A percentile compares a stretch with the other conserved stretches of the same genome.
phyloP scores from a whole-genome alignment of 2,797 vertebrate species.

The Anabas testudineus region DNA sequence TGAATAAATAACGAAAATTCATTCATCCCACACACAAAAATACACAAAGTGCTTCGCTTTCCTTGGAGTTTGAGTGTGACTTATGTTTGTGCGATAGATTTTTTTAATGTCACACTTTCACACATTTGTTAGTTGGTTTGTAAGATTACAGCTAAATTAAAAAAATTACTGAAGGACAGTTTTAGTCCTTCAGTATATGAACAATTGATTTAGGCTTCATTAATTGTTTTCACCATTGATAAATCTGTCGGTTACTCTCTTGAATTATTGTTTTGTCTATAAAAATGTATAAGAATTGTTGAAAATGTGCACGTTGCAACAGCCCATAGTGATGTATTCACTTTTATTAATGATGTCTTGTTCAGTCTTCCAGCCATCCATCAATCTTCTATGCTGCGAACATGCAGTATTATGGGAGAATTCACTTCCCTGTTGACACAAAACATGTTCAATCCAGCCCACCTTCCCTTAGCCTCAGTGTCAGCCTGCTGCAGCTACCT shows the following conservation, averaged over 20 bases:
- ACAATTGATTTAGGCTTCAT: too few relatives aligned
- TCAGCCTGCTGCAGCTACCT: slow-evolving; percentile 47
- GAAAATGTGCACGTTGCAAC: too few relatives aligned
- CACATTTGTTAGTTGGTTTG: background rate
- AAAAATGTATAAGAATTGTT: too few relatives aligned
- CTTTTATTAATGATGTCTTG: slow-evolving; percentile 43
- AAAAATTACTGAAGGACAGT: too few relatives aligned
- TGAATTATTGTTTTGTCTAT: too few relatives aligned
- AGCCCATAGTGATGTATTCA: too few relatives aligned
- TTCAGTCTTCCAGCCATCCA: slow-evolving; percentile 57
- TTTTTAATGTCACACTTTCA: background rate
- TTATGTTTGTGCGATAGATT: background rate
- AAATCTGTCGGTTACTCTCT: too few relatives aligned
- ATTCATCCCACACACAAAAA: background rate
- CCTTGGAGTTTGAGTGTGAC: background rate
- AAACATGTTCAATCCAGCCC: background rate
- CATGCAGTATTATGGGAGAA: slow-evolving; percentile 1
- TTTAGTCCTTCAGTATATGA: background rate
- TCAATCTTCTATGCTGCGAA: slow-evolving; percentile 39
- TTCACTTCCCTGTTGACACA: slow-evolving; percentile 28
- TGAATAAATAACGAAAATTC: background rate
- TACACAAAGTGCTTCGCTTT: too few relatives aligned
- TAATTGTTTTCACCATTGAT: too few relatives aligned
- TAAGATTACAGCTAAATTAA: too few relatives aligned
- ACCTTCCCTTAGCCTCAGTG: too few relatives aligned